These are phyloP conservation scores for Holothuria leucospilota DNA, from an alignment of 53 echinoderm and acorn worm genomes.

Conservation along the genomic window DNA sequence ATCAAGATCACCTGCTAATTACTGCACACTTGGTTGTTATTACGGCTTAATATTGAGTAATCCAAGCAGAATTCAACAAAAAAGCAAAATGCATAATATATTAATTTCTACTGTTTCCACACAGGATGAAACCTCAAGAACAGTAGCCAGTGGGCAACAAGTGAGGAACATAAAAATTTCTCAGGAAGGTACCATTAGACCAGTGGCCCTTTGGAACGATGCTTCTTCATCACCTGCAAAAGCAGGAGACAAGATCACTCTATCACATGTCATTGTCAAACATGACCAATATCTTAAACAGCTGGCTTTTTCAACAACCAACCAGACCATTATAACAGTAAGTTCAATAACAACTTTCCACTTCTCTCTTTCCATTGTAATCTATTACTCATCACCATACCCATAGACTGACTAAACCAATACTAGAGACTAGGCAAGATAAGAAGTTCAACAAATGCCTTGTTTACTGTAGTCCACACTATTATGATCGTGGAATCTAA, in stretches of 20 bases:
- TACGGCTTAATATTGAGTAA: too few relatives aligned
- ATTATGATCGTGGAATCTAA: too few relatives aligned
- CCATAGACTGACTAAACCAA: too few relatives aligned
- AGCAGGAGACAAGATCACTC: not conserved
- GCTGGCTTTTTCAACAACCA: slow-evolving; percentile 7
- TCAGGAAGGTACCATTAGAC: not conserved
- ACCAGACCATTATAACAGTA: slow-evolving; percentile 11
- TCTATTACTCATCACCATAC: too few relatives aligned
- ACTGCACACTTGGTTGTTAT: too few relatives aligned
- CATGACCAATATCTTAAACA: not conserved
- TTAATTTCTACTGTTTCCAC: not conserved
- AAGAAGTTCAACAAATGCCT: too few relatives aligned
- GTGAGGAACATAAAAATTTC: not conserved
- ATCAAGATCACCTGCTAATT: too few relatives aligned
- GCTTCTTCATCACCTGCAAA: slow-evolving; percentile 9
- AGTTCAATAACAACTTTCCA: slow-evolving; percentile 11
- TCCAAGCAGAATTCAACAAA: too few relatives aligned
- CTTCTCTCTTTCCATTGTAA: not conserved
- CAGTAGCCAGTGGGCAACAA: slow-evolving; percentile 22
- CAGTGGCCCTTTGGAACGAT: not conserved
- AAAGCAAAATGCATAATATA: too few relatives aligned
- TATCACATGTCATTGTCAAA: not conserved
- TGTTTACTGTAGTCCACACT: too few relatives aligned
- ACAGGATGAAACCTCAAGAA: not conserved
- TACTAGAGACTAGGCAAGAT: too few relatives aligned